Evolutionary conservation across 2,797 vertebrate species (phyloP), one percentile per base, ranked within the genome.

Genomic region (Peromyscus eremicus): DNA sequence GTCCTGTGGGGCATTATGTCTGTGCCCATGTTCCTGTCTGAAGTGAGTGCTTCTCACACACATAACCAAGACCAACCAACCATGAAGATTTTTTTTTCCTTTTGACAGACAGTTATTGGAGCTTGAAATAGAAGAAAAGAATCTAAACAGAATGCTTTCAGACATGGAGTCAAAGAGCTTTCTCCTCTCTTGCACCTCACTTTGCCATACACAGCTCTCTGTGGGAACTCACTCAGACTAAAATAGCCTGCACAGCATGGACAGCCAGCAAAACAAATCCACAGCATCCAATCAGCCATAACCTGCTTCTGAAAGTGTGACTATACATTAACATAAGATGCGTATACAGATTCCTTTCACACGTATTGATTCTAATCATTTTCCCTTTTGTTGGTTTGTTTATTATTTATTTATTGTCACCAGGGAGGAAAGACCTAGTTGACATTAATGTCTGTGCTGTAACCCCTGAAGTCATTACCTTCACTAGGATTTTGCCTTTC

Each of bases 401-500:
- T 49, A 49, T 57, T 60, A 27, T 37, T 46, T 85, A 10, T 82
- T 13, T 43, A 34, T 43, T 25, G 91, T 57, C 40, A 80, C 64
- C 46, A 62, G 11, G 71, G 46, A 96, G 70, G 55, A 0, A 0
- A n/a, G 49, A 70, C 77, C 77, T 52, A 14, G 73, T 1, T 49
- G 62, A 46, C 27, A 64, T 52, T 2, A 60, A 57, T 43, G 25
- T 25, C 89, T 77, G 0, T 34, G 40, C 0, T 73, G 23, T 6
- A 29, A 57, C 94, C 60, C 83, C 86, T 40, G 76, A 66, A 29
- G 46, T 0, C 0, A 32, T 98, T 99, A 99, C 99, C 99, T 99
- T 99, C 96, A 99, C 99, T 79, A 99, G 99, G 96, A 99, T 99
- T 98, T 99, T 99, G 84, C 99, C 99, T 99, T 99, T 99, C 97